A percentile compares a stretch with the other conserved stretches of the same genome.
Conservation (phyloP, 2,113 vertebrate species). For the Alaudala cheleensis region DNA sequence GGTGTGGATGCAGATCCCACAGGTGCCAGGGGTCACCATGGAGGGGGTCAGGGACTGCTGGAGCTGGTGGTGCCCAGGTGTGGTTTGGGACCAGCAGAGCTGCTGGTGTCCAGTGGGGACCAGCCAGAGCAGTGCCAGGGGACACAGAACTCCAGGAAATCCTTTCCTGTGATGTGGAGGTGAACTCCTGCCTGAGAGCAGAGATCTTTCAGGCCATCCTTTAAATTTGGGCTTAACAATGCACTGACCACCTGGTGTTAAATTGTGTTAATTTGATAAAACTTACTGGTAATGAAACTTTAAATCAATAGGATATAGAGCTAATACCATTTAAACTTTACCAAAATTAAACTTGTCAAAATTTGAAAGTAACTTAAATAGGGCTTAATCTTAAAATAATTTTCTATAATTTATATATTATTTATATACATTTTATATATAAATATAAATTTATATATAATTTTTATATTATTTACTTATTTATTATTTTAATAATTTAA, state of each 20-base stretch:
- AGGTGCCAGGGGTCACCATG: not conserved
- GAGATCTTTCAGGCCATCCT: not conserved
- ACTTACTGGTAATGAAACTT: no score
- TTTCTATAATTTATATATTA: no score
- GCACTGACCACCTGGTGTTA: not conserved
- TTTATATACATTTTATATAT: no score
- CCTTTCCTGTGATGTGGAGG: rapidly evolving
- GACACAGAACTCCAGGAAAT: not conserved
- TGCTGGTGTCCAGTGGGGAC: rapidly evolving
- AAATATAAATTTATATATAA: no score
- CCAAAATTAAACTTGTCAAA: no score
- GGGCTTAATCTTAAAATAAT: no score
- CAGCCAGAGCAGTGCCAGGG: not conserved
- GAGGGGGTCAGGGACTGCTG: not conserved
- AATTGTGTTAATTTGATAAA: no score
- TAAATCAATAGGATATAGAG: no score
- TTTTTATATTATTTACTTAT: no score
- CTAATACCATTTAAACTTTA: no score
- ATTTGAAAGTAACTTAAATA: no score
- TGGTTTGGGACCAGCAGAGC: not conserved
- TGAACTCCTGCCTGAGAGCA: not conserved
- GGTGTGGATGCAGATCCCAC: not conserved
- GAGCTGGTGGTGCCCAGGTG: not conserved
- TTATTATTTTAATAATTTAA: no score
- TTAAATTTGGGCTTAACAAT: not conserved